These are phyloP conservation scores for Taxidea taxus DNA, from an alignment of 2,113 vertebrate genomes.

Conservation along the genomic window DNA sequence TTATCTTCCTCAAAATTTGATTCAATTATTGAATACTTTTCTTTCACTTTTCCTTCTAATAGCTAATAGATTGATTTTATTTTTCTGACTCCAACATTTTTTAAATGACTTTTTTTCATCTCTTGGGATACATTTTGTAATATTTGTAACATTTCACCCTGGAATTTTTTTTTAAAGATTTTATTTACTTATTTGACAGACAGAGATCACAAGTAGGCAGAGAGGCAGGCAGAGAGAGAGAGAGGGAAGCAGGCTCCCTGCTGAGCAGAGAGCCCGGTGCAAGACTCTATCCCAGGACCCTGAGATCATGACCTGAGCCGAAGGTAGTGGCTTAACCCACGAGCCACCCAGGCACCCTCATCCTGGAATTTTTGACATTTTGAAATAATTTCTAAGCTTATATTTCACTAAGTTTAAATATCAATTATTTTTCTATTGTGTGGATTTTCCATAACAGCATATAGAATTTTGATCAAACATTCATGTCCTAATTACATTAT, in stretches of 20 bases:
- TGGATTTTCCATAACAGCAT: not conserved
- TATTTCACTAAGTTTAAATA: not conserved
- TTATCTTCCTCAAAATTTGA: not conserved
- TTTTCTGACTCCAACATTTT: not conserved
- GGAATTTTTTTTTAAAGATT: no score
- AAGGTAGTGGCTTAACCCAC: no score
- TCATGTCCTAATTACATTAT: not conserved
- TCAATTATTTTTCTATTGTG: not conserved
- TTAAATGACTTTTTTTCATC: not conserved
- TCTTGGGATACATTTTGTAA: not conserved
- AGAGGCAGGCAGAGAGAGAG: no score
- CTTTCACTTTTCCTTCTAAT: not conserved
- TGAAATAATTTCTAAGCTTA: not conserved
- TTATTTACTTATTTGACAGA: no score
- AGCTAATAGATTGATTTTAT: not conserved
- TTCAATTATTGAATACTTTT: not conserved
- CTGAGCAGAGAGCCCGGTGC: no score
- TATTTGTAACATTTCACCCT: not conserved
- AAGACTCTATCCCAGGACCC: no score
- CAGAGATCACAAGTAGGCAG: no score
- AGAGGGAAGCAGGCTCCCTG: no score
- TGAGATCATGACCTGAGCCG: no score
- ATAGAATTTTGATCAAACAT: not conserved
- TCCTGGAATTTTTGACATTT: not conserved
- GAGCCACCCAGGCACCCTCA: no score